Evolutionary conservation across 1,140 invertebrate genomes (phyloP).

Genomic region (Camponotus vicinus): DNA sequence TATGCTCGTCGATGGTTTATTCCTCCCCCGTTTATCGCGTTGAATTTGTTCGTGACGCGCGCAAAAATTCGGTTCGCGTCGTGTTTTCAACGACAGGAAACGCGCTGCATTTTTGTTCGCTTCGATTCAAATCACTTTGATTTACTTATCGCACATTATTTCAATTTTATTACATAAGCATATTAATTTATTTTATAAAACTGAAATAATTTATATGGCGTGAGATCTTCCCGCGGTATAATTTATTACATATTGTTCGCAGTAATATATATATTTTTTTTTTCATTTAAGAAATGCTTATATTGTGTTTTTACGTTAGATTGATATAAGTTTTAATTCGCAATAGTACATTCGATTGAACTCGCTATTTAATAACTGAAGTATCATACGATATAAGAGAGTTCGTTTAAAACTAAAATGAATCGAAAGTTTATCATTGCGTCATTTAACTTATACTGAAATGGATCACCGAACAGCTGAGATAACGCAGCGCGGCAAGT

Average conservation of each 20-base stretch:
- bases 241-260: slow-evolving; percentile 10
- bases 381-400: neutral
- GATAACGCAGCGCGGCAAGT: slow-evolving; percentile 7
- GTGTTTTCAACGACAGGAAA: neutral
- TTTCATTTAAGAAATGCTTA: neutral
- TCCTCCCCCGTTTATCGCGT: slow-evolving; percentile 54
- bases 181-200: slow-evolving; percentile 31
- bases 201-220: slow-evolving; percentile 14
- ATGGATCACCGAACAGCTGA: neutral
- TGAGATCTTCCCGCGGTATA: neutral
- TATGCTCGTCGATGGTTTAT: slow-evolving; percentile 51
- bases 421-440: neutral
- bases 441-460: slow-evolving; percentile 1
- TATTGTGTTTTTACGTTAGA: neutral
- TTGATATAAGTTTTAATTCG: slow-evolving; percentile 1
- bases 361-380: neutral
- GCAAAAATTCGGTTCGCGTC: slow-evolving; percentile 11
- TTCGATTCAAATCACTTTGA: slow-evolving; percentile 1
- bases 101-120: neutral
- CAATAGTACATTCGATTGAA: neutral
- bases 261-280: neutral
- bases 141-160: neutral
- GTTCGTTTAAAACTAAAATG: neutral
- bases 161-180: slow-evolving; percentile 18
- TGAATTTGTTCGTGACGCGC: slow-evolving; percentile 44